A percentile compares a stretch with the other conserved stretches of the same genome.
phyloP scores from a whole-genome alignment of 2,113 vertebrate genomes.

The Brachionichthys hirsutus region DNA sequence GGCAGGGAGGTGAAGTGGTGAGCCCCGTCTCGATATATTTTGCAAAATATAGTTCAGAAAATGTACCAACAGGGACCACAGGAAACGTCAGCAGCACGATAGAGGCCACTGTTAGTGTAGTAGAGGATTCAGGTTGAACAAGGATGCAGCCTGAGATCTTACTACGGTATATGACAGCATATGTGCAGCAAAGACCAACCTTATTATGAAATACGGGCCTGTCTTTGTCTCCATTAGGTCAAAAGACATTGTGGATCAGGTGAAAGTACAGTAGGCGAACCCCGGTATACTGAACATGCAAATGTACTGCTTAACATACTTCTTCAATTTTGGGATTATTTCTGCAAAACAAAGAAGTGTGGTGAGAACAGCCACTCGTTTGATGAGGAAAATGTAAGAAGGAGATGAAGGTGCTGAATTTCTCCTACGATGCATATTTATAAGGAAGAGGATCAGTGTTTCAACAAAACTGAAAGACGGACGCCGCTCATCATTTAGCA shows the following conservation, averaged over 20 bases:
- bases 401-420: constrained; percentile 6
- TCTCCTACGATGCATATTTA: background rate
- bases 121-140: constrained; percentile 10
- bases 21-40: constrained; percentile 3
- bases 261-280: too few relatives aligned
- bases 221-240: too few relatives aligned
- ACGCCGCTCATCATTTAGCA: background rate
- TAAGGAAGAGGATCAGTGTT: constrained; percentile 2
- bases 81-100: constrained; percentile 4
- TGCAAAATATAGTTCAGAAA: constrained; percentile 3
- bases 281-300: too few relatives aligned
- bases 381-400: background rate
- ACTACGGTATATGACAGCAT: background rate
- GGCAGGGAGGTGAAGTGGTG: constrained; percentile 1
- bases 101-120: background rate
- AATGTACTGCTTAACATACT: too few relatives aligned
- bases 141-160: constrained; percentile 13
- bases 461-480: constrained; percentile 1
- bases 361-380: background rate
- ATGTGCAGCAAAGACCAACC: too few relatives aligned
- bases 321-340: too few relatives aligned
- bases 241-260: too few relatives aligned
- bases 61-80: constrained; percentile 10
- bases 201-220: too few relatives aligned
- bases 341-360: background rate